Evolutionary conservation across 2,888 invertebrate genomes (phyloP).

Genomic region (Microctonus hyperodae): DNA sequence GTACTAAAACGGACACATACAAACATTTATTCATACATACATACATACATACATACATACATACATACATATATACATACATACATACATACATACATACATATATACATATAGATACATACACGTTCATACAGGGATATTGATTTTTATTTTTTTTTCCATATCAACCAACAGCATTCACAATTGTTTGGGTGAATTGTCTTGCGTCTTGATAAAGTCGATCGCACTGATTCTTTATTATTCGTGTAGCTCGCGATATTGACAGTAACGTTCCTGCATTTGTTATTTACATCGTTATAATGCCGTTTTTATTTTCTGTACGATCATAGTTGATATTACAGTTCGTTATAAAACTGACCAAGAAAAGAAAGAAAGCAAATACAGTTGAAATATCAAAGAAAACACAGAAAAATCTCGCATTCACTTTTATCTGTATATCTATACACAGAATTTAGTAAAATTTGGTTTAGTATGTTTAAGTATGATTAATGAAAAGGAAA

Average conservation of each 20-base stretch:
- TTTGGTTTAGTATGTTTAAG: slow-evolving; percentile 24
- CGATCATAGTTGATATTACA: slow-evolving; percentile 29
- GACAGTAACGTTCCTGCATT: slow-evolving; percentile 30
- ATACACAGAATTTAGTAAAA: slow-evolving; percentile 16
- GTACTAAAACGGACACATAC: slow-evolving; percentile 10
- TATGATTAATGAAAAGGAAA: too few species aligned
- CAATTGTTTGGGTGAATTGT: slow-evolving; percentile 14
- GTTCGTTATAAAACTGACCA: slow-evolving; percentile 31
- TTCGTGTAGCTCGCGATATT: slow-evolving; percentile 23
- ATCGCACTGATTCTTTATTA: neutral
- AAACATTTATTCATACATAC: too few species aligned
- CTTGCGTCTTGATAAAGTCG: slow-evolving; percentile 11
- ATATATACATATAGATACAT: too few species aligned
- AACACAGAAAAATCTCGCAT: slow-evolving; percentile 15
- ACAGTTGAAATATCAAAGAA: slow-evolving; percentile 25
- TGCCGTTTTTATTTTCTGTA: slow-evolving; percentile 33
- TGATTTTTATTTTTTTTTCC: slow-evolving; percentile 16
- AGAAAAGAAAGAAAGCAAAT: slow-evolving; percentile 23
- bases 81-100: too few species aligned
- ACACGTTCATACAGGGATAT: neutral
- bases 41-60: too few species aligned
- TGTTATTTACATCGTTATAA: slow-evolving; percentile 31
- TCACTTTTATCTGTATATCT: slow-evolving; percentile 30
- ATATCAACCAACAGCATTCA: neutral
- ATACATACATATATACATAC: too few species aligned